Conservation (phyloP, 2,888 invertebrate genomes). For the Polyommatus iphigenia region DNA sequence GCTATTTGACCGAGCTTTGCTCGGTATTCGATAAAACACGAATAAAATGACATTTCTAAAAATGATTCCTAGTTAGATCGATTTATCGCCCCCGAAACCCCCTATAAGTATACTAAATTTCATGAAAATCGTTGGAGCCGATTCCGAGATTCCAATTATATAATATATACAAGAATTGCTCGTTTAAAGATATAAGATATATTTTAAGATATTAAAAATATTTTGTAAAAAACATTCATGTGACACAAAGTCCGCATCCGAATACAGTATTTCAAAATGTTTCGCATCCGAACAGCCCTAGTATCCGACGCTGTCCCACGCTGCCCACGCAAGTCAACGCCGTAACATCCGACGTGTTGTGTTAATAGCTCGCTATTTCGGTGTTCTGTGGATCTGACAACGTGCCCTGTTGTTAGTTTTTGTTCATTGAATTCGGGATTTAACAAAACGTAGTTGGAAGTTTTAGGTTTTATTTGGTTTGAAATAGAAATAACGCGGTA, state of each 20-base stretch:
- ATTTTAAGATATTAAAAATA: background rate
- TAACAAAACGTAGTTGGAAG: background rate
- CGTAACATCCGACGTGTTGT: background rate
- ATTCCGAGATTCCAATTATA: too few relatives aligned
- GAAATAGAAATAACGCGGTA: background rate
- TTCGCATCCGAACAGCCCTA: background rate
- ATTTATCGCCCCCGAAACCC: too few relatives aligned
- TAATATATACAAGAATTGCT: too few relatives aligned
- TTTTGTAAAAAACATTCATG: background rate
- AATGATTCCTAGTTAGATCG: too few relatives aligned
- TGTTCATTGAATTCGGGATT: background rate
- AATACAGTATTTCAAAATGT: background rate
- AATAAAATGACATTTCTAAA: too few relatives aligned
- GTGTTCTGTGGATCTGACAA: background rate
- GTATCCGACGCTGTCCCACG: background rate
- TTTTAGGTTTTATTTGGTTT: background rate
- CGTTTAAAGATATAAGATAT: too few relatives aligned
- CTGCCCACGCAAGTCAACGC: background rate
- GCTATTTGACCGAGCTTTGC: too few relatives aligned
- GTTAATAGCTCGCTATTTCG: constrained; percentile 15
- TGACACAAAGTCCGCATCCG: background rate
- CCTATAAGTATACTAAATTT: too few relatives aligned
- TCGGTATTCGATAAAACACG: too few relatives aligned
- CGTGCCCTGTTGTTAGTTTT: constrained; percentile 14
- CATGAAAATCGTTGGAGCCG: too few relatives aligned